A percentile compares a stretch with the other conserved stretches of the same genome.
phyloP scores from a whole-genome alignment of 1,140 invertebrate genomes.

The Drosophila rhopaloa region DNA sequence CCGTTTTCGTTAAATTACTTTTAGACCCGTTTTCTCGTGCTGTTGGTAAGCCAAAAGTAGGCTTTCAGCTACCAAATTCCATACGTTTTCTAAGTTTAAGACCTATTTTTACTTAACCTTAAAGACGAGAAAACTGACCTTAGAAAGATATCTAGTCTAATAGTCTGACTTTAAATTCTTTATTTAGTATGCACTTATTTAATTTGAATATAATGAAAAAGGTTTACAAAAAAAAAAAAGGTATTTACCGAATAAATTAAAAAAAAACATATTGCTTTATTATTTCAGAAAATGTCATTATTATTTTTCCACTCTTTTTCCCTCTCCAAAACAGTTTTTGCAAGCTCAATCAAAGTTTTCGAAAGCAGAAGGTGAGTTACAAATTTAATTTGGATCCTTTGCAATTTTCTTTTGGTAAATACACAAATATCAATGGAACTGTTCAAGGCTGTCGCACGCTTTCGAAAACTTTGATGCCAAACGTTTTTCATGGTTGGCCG shows the following conservation, averaged over 20 bases:
- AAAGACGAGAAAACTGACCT: too few relatives aligned
- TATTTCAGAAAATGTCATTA: not conserved
- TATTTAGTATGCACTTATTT: too few relatives aligned
- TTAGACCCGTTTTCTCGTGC: too few relatives aligned
- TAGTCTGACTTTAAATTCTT: too few relatives aligned
- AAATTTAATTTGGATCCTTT: not conserved
- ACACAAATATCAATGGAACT: conserved; percentile 69
- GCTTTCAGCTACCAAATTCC: too few relatives aligned
- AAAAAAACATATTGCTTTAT: not conserved
- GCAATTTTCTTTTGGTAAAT: conserved; percentile 12
- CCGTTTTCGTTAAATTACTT: not conserved
- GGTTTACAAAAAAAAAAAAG: too few relatives aligned
- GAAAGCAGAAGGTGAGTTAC: conserved; percentile 81
- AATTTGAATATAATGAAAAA: too few relatives aligned
- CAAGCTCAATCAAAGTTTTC: conserved; percentile 86
- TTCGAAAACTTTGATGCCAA: conserved; percentile 88
- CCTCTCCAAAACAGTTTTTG: conserved; percentile 2
- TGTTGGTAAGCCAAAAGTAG: too few relatives aligned
- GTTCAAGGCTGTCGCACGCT: conserved; percentile 87
- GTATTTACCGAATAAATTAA: too few relatives aligned
- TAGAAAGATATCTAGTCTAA: not conserved
- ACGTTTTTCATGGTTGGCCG: not conserved
- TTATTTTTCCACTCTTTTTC: not conserved
- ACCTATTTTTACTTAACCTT: too few relatives aligned
- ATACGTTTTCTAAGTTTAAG: too few relatives aligned